Conservation (phyloP, 2,888 invertebrate species). For the Spisula solida region DNA sequence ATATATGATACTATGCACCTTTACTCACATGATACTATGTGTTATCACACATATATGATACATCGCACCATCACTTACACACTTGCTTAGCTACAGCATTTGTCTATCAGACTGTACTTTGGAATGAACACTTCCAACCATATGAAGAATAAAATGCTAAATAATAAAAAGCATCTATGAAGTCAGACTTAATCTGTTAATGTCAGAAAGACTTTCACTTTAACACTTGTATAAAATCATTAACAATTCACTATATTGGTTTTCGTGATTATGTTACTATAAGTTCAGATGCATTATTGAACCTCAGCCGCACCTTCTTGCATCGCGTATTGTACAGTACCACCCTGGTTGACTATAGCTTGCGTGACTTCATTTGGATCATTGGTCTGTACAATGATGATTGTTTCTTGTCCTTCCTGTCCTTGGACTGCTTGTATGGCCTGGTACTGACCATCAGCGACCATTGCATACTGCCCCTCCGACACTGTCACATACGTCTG, state of each 20-base stretch:
- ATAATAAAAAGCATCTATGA: background rate
- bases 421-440: constrained; percentile 83
- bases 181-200: background rate
- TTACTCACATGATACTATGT: too few species aligned
- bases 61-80: background rate
- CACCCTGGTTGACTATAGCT: constrained; percentile 83
- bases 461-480: constrained; percentile 75
- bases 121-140: constrained; percentile 4
- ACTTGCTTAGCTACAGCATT: background rate
- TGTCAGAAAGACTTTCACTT: background rate
- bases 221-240: background rate
- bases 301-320: constrained; percentile 63
- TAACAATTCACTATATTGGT: background rate
- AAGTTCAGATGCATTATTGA: constrained; percentile 20
- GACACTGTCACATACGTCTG: constrained; percentile 73
- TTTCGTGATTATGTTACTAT: background rate
- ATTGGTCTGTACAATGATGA: constrained; percentile 84
- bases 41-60: too few species aligned
- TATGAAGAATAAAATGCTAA: background rate
- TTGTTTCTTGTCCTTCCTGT: constrained; percentile 83
- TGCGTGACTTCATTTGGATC: constrained; percentile 83
- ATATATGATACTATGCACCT: background rate
- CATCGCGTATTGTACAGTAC: constrained; percentile 81
- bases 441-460: constrained; percentile 82
- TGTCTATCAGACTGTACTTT: background rate